Evolutionary conservation across 2,113 vertebrate species (phyloP).

Genomic region (Ophthalmolycus amberensis): DNA sequence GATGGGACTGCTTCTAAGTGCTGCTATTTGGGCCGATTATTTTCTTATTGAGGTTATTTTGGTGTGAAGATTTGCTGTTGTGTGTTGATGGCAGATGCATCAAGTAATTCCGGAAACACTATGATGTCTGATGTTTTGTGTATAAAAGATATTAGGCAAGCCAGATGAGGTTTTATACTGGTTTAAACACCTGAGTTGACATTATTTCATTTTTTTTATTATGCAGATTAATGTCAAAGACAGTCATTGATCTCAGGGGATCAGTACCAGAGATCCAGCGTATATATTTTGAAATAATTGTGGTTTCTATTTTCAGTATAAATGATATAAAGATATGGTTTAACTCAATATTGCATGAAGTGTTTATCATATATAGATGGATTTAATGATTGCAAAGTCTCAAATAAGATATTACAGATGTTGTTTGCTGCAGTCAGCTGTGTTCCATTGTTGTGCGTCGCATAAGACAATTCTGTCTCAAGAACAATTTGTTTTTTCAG

Average conservation of each 20-base stretch:
- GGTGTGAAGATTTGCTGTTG: conserved; percentile 6
- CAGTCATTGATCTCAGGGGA: not conserved
- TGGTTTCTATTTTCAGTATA: not conserved
- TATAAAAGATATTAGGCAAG: not conserved
- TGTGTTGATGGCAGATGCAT: conserved; percentile 15
- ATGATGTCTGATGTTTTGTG: conserved; percentile 2
- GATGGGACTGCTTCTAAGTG: conserved; percentile 20
- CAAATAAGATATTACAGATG: not conserved
- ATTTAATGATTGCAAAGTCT: not conserved
- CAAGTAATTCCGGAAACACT: conserved; percentile 10
- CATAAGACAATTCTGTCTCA: too few relatives aligned
- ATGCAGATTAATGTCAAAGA: conserved; percentile 14
- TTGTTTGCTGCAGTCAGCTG: not conserved
- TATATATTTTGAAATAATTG: not conserved
- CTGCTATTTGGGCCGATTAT: not conserved
- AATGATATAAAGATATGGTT: not conserved
- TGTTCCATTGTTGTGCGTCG: not conserved
- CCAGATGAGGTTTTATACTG: conserved; percentile 10
- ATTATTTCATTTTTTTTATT: not conserved
- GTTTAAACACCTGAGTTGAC: conserved; percentile 17
- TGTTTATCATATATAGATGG: not conserved
- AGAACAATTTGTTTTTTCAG: not conserved
- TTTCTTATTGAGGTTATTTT: conserved; percentile 16
- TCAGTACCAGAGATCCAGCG: not conserved
- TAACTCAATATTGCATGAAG: not conserved